phyloP scores from a whole-genome alignment of 2,113 vertebrate species.

The Anhinga rufa region DNA sequence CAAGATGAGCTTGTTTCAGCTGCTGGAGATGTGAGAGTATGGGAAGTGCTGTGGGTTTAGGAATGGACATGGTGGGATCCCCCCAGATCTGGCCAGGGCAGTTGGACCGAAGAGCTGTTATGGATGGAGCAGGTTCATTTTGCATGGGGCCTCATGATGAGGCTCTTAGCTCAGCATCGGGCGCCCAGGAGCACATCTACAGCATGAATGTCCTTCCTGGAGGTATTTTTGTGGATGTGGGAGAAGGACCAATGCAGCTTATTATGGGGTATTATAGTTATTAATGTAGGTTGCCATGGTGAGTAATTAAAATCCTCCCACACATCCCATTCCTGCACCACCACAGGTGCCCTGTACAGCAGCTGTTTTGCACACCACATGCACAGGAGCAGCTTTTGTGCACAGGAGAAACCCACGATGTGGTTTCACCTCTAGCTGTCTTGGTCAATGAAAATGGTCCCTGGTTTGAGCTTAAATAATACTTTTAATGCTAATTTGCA shows the following conservation, averaged over 20 bases:
- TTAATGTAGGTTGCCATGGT: conserved; percentile 38
- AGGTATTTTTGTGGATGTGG: not conserved
- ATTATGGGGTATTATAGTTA: not conserved
- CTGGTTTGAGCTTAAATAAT: not conserved
- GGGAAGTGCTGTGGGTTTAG: not conserved
- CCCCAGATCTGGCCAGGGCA: not conserved
- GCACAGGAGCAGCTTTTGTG: not conserved
- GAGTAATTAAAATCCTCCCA: conserved; percentile 54
- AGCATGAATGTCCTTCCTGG: not conserved
- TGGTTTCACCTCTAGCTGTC: not conserved
- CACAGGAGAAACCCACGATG: not conserved
- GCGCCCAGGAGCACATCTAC: not conserved
- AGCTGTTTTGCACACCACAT: not conserved
- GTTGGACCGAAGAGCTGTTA: not conserved
- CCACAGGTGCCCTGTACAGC: conserved; percentile 37
- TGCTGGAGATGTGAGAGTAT: not conserved
- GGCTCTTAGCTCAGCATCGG: rapidly evolving
- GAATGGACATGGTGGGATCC: not conserved
- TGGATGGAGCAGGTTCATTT: not conserved
- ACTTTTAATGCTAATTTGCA: not conserved
- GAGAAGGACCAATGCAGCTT: not conserved
- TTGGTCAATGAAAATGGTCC: not conserved
- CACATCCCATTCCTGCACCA: not conserved
- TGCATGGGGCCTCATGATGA: rapidly evolving
- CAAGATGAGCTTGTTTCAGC: not conserved